phyloP scores from a whole-genome alignment of 2,797 vertebrate genomes.

The Notoglanidium macrostoma region DNA sequence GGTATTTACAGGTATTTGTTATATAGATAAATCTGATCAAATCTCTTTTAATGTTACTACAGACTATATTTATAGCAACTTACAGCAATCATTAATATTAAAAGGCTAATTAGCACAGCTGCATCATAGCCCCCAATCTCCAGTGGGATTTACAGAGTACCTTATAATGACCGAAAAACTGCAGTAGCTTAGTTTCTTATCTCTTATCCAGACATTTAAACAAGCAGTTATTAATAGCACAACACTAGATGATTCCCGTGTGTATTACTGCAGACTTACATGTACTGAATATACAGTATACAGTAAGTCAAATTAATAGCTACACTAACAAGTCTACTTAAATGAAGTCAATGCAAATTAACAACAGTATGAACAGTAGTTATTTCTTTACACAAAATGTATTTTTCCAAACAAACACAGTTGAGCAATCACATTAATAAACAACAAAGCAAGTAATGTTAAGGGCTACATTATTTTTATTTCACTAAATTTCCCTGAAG shows the following conservation, averaged over 20 bases:
- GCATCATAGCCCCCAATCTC: not conserved
- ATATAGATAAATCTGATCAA: not conserved
- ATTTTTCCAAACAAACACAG: constrained; percentile 69
- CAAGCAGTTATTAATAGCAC: constrained; percentile 10
- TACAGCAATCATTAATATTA: not conserved
- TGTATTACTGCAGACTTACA: constrained; percentile 7
- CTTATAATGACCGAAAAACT: constrained; percentile 4
- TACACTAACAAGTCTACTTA: constrained; percentile 5
- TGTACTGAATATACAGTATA: constrained; percentile 32
- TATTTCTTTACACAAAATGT: constrained; percentile 15
- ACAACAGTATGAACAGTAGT: constrained; percentile 47
- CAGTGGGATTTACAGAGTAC: not conserved
- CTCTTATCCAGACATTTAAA: constrained; percentile 9
- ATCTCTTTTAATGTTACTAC: not conserved
- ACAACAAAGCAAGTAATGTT: constrained; percentile 84
- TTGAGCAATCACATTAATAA: constrained; percentile 85
- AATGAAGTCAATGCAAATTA: constrained; percentile 39
- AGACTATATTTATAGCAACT: not conserved
- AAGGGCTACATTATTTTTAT: constrained; percentile 63
- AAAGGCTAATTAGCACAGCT: not conserved
- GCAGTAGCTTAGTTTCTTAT: not conserved
- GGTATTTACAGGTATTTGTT: not conserved
- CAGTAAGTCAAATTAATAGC: constrained; percentile 22
- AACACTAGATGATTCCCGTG: constrained; percentile 6
- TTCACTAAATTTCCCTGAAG: constrained; percentile 77